A percentile compares a stretch with the other conserved stretches of the same genome.
These are phyloP conservation scores for Brachyhypopomus occidentalis DNA, from an alignment of 2,113 vertebrate species.

Conservation along the genomic window DNA sequence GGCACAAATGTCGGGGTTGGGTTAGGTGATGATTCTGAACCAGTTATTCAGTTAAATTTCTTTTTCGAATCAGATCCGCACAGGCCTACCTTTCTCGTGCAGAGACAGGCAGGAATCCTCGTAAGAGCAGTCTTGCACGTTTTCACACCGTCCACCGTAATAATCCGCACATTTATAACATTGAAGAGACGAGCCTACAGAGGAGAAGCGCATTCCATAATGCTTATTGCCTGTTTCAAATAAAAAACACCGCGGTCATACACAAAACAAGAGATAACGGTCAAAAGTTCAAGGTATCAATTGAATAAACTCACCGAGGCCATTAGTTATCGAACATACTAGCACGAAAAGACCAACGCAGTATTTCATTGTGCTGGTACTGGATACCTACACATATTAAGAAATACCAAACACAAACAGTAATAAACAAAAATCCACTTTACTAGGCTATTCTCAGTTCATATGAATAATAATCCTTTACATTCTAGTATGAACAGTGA, in stretches of 20 bases:
- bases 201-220: conserved; percentile 46
- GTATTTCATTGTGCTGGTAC: conserved; percentile 58
- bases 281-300: background rate
- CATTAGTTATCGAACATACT: conserved; percentile 53
- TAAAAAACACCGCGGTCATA: conserved; percentile 35
- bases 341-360: conserved; percentile 58
- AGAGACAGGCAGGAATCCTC: conserved; percentile 76
- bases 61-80: background rate
- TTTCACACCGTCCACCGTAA: conserved; percentile 66
- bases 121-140: conserved; percentile 70
- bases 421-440: background rate
- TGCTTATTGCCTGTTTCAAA: conserved; percentile 48
- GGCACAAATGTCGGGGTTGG: background rate
- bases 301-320: conserved; percentile 58
- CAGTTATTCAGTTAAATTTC: background rate
- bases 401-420: background rate
- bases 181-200: conserved; percentile 63
- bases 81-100: conserved; percentile 67
- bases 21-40: background rate
- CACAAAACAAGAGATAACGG: conserved; percentile 8
- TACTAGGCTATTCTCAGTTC: background rate
- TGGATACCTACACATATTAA: background rate
- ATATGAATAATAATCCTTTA: background rate
- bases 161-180: conserved; percentile 75
- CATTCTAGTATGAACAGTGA: too few species aligned